Percentiles rank a stretch among this genome's conserved stretches.
Conservation (phyloP, 2,888 invertebrate genomes). For the Tyria jacobaeae region DNA sequence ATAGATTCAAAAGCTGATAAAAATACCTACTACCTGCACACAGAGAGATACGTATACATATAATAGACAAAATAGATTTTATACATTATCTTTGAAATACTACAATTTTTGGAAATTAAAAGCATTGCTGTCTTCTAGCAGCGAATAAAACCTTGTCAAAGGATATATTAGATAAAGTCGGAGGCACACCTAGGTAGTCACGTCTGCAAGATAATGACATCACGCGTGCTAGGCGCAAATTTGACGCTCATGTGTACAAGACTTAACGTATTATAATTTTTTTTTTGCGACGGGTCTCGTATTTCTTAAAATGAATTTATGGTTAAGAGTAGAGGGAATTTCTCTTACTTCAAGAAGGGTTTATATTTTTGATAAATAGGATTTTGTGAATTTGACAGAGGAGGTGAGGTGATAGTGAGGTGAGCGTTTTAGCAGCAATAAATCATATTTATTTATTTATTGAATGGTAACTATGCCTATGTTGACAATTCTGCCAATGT, state of each 20-base stretch:
- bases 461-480: no score
- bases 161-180: constrained; percentile 13
- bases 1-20: no score
- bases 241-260: constrained; percentile 27
- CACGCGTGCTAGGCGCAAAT: constrained; percentile 50
- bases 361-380: neutral
- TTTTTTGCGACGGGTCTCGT: constrained; percentile 13
- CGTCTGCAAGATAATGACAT: constrained; percentile 63
- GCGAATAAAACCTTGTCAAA: neutral
- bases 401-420: no score
- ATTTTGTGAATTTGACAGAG: neutral
- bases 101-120: neutral
- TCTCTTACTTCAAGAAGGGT: constrained; percentile 9
- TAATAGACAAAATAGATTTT: neutral
- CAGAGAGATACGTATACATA: no score
- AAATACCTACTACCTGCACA: no score
- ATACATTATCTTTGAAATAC: neutral
- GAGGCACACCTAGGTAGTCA: constrained; percentile 42
- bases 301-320: constrained; percentile 27
- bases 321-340: constrained; percentile 15
- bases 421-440: neutral
- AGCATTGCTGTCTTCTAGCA: neutral
- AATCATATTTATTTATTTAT: neutral
- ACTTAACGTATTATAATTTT: constrained; percentile 30
- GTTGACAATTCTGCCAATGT: no score